Conservation (phyloP, 2,797 vertebrate species). For the Eremophila alpestris region DNA sequence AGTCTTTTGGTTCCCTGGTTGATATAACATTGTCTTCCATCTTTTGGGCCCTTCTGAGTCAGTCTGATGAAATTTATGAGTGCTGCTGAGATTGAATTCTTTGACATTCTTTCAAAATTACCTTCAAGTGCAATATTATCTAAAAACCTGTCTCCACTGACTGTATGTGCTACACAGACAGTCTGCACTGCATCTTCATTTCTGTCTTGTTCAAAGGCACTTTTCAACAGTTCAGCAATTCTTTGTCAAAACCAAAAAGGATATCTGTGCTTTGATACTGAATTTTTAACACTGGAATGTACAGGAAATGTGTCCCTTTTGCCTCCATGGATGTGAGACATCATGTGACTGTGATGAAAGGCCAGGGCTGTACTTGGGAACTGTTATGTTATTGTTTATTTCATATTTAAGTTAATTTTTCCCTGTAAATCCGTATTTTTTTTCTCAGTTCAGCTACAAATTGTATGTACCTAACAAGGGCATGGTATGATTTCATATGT, state of each 20-base stretch:
- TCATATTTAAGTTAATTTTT: background rate
- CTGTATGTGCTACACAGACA: background rate
- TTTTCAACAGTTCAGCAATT: conserved; percentile 44
- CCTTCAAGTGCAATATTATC: conserved; percentile 3
- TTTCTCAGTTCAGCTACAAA: background rate
- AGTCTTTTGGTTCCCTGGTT: background rate
- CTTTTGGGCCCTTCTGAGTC: conserved; percentile 1
- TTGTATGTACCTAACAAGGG: background rate
- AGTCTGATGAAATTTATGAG: background rate
- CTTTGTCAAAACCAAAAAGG: conserved; percentile 27
- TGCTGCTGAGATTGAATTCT: background rate
- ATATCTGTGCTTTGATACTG: conserved; percentile 22
- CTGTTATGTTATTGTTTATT: background rate
- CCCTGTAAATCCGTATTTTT: background rate
- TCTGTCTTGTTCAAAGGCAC: conserved; percentile 42
- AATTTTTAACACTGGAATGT: background rate
- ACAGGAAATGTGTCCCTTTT: background rate
- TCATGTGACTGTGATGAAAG: background rate
- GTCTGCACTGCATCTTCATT: conserved; percentile 11
- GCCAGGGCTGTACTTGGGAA: background rate
- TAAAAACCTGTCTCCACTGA: background rate
- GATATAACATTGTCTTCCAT: background rate
- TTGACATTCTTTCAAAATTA: conserved; percentile 46
- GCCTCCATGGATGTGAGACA: background rate
- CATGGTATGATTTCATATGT: background rate